Percentiles rank a stretch among this genome's conserved stretches.
Conservation (phyloP, 2,888 invertebrate genomes). For the Stratiomys singularior region DNA sequence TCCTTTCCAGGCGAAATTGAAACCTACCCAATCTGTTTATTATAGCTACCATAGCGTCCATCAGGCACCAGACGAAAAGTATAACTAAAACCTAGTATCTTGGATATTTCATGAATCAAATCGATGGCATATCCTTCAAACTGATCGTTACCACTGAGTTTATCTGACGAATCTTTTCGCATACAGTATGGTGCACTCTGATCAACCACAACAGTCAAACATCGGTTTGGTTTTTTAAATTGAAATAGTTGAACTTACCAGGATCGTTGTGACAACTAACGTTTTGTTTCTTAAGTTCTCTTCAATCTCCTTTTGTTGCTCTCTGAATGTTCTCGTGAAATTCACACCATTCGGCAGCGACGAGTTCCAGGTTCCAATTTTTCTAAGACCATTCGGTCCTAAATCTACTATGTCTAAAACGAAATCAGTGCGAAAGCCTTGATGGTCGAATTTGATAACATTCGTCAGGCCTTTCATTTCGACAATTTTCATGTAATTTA, state of each 20-base stretch:
- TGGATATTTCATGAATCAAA: conserved; percentile 91
- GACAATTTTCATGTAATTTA: conserved; percentile 97
- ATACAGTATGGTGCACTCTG: conserved; percentile 97
- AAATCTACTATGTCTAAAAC: conserved; percentile 92
- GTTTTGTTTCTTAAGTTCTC: conserved; percentile 93
- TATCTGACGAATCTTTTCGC: conserved; percentile 87
- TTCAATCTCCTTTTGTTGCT: conserved; percentile 87
- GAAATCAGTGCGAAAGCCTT: conserved; percentile 92
- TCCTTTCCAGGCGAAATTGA: not conserved
- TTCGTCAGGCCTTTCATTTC: conserved; percentile 94
- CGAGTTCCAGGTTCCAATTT: conserved; percentile 90
- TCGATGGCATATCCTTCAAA: conserved; percentile 97
- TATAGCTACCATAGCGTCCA: conserved; percentile 84
- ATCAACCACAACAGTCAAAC: too few relatives aligned
- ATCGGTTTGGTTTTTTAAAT: too few relatives aligned
- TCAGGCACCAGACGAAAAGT: conserved; percentile 87
- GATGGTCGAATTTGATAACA: conserved; percentile 91
- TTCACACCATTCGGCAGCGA: conserved; percentile 80
- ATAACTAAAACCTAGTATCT: conserved; percentile 87
- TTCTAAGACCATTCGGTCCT: conserved; percentile 82
- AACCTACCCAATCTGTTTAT: conserved; percentile 72
- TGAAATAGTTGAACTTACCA: conserved; percentile 72
- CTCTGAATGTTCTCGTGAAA: conserved; percentile 86
- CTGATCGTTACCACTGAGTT: conserved; percentile 87
- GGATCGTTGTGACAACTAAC: conserved; percentile 87